These are phyloP conservation scores for Strigamia maritima DNA, from an alignment of 2,888 invertebrate genomes.

Conservation along the genomic window DNA sequence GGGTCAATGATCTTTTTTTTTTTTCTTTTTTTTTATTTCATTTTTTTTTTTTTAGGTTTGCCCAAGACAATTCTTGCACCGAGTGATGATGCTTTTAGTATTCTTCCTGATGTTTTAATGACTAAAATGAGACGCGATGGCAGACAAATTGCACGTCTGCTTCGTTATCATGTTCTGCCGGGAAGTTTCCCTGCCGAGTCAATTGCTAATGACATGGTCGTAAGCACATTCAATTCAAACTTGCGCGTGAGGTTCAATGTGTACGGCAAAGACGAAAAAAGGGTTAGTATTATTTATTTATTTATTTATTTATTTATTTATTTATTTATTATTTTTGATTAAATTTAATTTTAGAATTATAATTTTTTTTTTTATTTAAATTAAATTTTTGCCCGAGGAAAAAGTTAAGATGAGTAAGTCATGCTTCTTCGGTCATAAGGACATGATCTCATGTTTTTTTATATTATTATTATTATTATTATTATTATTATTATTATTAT, in stretches of 20 bases:
- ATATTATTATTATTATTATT: not conserved
- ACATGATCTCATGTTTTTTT: not conserved
- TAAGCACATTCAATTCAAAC: not conserved
- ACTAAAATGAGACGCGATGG: not conserved
- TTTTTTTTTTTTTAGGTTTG: not conserved
- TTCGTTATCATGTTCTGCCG: not conserved
- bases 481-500: conserved; percentile 44
- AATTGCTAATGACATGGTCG: not conserved
- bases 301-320: too few species aligned
- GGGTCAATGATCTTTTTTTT: not conserved
- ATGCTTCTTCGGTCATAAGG: too few species aligned
- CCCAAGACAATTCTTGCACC: not conserved
- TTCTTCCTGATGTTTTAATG: not conserved
- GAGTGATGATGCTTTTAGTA: not conserved
- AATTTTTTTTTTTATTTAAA: too few species aligned
- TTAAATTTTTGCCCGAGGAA: too few species aligned
- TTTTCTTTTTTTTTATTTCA: too few species aligned
- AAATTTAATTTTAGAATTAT: too few species aligned
- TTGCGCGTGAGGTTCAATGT: not conserved
- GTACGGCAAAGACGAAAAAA: not conserved
- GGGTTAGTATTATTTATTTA: not conserved
- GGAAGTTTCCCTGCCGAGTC: not conserved
- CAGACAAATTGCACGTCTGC: not conserved
- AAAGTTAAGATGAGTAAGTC: too few species aligned
- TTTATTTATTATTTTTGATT: too few species aligned